A percentile compares a stretch with the other conserved stretches of the same genome.
Conservation (phyloP, 2,113 vertebrate species). For the Rhinolophus sinicus region DNA sequence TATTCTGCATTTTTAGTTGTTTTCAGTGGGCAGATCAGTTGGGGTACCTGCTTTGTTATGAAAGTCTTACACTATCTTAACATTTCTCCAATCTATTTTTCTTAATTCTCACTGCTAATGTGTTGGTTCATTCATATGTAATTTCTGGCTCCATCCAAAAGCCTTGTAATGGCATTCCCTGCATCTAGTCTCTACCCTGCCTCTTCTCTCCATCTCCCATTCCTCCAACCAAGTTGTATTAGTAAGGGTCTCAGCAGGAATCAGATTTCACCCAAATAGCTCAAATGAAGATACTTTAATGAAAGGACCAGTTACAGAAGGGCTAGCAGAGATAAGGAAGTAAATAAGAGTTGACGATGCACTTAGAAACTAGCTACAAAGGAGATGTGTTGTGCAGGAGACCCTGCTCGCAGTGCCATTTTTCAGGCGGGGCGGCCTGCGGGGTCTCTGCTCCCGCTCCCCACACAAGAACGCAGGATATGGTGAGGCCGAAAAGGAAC, state of each 20-base stretch:
- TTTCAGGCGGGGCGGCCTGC: too few relatives aligned
- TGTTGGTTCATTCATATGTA: not conserved
- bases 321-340: not conserved
- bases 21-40: not conserved
- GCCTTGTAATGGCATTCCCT: not conserved
- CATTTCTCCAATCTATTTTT: constrained; percentile 9
- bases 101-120: not conserved
- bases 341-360: not conserved
- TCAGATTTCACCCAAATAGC: not conserved
- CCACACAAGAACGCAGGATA: too few relatives aligned
- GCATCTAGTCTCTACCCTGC: not conserved
- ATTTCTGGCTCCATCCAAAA: not conserved
- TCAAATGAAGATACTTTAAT: constrained; percentile 28
- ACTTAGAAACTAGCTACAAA: not conserved
- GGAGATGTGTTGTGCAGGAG: too few relatives aligned
- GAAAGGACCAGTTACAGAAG: not conserved
- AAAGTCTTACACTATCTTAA: not conserved
- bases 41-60: not conserved
- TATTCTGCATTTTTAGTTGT: not conserved
- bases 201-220: not conserved
- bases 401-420: too few relatives aligned
- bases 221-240: not conserved
- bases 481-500: too few relatives aligned
- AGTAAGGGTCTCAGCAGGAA: not conserved
- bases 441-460: too few relatives aligned